A percentile compares a stretch with the other conserved stretches of the same genome.
Evolutionary conservation across 30 jellyfish, hydroid and myxozoan genomes (phyloP).

Genomic region (Hydractinia symbiolongicarpus): DNA sequence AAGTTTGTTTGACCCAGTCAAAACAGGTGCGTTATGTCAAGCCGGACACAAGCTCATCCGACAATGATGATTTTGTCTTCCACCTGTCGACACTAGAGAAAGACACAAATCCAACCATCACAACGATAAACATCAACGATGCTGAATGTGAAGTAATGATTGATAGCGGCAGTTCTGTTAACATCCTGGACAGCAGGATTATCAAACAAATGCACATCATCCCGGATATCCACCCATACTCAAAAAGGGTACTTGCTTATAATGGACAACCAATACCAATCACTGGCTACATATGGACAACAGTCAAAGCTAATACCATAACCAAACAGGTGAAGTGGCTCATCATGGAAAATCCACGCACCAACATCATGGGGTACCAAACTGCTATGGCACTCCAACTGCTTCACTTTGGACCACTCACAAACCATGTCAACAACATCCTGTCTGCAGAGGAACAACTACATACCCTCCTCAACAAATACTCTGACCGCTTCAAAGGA

Average conservation of each 20-base stretch:
- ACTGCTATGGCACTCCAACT: background rate
- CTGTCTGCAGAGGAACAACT: constrained; percentile 13
- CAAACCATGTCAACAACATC: background rate
- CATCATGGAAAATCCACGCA: too few relatives aligned
- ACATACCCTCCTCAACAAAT: constrained; percentile 30
- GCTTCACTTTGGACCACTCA: too few relatives aligned
- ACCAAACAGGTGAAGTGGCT: too few relatives aligned
- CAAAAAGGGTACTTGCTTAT: constrained; percentile 15
- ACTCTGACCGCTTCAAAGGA: constrained; percentile 14
- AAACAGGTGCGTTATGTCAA: too few relatives aligned
- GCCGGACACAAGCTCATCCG: too few relatives aligned
- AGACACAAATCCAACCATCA: too few relatives aligned
- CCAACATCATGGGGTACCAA: background rate
- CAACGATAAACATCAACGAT: too few relatives aligned
- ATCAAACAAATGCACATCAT: background rate
- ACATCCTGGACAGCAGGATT: constrained; percentile 7
- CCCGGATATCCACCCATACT: constrained; percentile 15
- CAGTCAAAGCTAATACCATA: background rate
- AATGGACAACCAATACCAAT: constrained; percentile 16
- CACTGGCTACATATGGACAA: constrained; percentile 7
- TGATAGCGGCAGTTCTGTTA: constrained; percentile 26
- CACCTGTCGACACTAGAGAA: too few relatives aligned
- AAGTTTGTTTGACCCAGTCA: too few relatives aligned
- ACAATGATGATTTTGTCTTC: too few relatives aligned
- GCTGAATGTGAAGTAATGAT: too few relatives aligned